A percentile compares a stretch with the other conserved stretches of the same genome.
Conservation (phyloP, 2,797 vertebrate species). For the Anomalospiza imberbis region DNA sequence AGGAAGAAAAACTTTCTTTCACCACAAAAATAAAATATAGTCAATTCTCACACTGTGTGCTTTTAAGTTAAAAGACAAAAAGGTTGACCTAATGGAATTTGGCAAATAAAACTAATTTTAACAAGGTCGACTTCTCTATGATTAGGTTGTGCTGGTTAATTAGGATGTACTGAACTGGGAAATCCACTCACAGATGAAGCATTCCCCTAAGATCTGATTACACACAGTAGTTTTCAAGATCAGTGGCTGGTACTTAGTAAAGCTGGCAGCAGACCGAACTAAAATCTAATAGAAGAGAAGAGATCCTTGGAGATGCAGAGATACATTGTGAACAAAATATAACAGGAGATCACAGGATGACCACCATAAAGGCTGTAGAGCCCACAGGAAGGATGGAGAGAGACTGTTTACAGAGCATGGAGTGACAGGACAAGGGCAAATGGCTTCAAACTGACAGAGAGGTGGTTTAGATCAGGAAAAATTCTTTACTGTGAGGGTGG, state of each 20-base stretch:
- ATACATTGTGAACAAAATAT: background rate
- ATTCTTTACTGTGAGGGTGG: background rate
- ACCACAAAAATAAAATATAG: background rate
- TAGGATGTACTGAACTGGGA: background rate
- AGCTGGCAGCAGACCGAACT: background rate
- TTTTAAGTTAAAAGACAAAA: background rate
- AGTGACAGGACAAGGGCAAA: rapidly evolving
- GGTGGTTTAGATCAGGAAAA: background rate
- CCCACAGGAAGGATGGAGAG: background rate
- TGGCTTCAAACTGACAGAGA: background rate
- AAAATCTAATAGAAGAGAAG: background rate
- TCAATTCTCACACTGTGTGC: background rate
- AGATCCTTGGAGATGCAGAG: background rate
- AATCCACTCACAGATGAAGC: background rate
- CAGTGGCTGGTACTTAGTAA: background rate
- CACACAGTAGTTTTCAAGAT: background rate
- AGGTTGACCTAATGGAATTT: background rate
- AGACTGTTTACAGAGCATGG: background rate
- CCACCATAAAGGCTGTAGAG: background rate
- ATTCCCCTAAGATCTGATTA: background rate
- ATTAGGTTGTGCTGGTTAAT: background rate
- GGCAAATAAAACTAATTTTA: background rate
- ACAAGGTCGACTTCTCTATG: background rate
- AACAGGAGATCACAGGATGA: background rate
- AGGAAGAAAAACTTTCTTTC: background rate